Conservation (phyloP, 2,888 invertebrate genomes). For the Morpho achilles region DNA sequence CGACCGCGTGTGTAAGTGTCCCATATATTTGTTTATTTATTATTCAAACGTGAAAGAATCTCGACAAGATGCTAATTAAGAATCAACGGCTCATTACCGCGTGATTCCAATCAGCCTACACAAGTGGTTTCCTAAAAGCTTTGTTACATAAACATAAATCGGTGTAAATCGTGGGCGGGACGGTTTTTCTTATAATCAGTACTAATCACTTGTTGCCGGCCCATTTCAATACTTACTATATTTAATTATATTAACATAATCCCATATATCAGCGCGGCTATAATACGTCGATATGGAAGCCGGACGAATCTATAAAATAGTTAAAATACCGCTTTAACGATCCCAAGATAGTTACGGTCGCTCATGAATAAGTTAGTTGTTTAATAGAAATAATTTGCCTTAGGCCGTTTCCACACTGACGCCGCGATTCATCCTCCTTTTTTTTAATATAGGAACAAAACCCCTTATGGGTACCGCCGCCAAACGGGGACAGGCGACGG, state of each 20-base stretch:
- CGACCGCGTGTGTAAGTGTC: no score
- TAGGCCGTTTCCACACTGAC: constrained; percentile 17
- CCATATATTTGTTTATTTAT: no score
- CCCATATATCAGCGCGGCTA: constrained; percentile 53
- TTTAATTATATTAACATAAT: constrained; percentile 51
- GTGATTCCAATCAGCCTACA: constrained; percentile 15
- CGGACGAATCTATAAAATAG: constrained; percentile 19
- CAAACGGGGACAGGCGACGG: no score
- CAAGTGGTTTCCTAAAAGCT: constrained; percentile 18
- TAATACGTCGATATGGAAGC: constrained; percentile 55
- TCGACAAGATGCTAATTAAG: constrained; percentile 6
- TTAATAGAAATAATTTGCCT: constrained; percentile 17
- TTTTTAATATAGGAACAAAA: no score
- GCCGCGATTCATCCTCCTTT: background rate
- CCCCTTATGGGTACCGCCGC: no score
- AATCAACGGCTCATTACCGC: constrained; percentile 13
- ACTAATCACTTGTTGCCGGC: constrained; percentile 25
- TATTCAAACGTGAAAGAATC: constrained; percentile 3
- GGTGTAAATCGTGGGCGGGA: constrained; percentile 18
- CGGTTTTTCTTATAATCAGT: constrained; percentile 20
- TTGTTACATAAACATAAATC: constrained; percentile 16
- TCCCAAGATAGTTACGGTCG: constrained; percentile 4
- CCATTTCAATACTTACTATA: constrained; percentile 26
- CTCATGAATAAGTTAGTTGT: constrained; percentile 23
- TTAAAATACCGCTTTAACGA: constrained; percentile 22